Conservation (phyloP, 2,113 vertebrate genomes). For the Pseudorhombus dupliciocellatus region DNA sequence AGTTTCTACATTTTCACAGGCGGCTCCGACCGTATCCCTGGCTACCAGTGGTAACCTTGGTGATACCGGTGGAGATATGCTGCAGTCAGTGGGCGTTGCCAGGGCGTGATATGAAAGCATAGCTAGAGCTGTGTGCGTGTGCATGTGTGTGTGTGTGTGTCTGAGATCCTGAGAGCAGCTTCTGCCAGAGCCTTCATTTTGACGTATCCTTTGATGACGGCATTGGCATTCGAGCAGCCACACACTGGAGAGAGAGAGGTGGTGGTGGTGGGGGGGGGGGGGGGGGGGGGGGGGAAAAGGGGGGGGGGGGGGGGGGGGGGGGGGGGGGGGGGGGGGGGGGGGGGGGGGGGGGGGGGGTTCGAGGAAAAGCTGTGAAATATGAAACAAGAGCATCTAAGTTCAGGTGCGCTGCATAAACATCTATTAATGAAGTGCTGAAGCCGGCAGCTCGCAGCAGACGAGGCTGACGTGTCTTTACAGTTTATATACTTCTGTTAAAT, state of each 20-base stretch:
- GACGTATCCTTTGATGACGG: slow-evolving; percentile 78
- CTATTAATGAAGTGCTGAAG: slow-evolving; percentile 50
- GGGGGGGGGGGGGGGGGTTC: slow-evolving; percentile 25
- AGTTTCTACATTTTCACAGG: slow-evolving; percentile 61
- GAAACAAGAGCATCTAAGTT: slow-evolving; percentile 64
- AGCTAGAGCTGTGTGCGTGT: slow-evolving; percentile 49
- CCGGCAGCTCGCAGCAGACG: slow-evolving; percentile 23
- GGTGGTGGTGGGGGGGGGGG: not conserved
- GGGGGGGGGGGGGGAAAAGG: slow-evolving; percentile 39
- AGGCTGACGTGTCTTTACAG: slow-evolving; percentile 23
- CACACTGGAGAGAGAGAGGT: slow-evolving; percentile 16
- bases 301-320: slow-evolving; percentile 27
- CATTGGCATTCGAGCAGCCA: slow-evolving; percentile 71
- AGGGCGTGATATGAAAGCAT: slow-evolving; percentile 81
- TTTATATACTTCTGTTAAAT: slow-evolving; percentile 18
- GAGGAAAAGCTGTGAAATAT: slow-evolving; percentile 61
- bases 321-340: no score
- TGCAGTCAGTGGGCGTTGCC: slow-evolving; percentile 78
- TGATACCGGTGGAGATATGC: slow-evolving; percentile 77
- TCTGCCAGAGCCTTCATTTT: slow-evolving; percentile 68
- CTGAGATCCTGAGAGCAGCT: slow-evolving; percentile 54
- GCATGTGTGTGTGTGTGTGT: slow-evolving; percentile 7
- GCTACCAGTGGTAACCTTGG: slow-evolving; percentile 79
- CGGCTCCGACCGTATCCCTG: slow-evolving; percentile 72
- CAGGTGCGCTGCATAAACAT: slow-evolving; percentile 57